Evolutionary conservation across 2,113 vertebrate genomes (phyloP).

Genomic region (Limnothrissa miodon): DNA sequence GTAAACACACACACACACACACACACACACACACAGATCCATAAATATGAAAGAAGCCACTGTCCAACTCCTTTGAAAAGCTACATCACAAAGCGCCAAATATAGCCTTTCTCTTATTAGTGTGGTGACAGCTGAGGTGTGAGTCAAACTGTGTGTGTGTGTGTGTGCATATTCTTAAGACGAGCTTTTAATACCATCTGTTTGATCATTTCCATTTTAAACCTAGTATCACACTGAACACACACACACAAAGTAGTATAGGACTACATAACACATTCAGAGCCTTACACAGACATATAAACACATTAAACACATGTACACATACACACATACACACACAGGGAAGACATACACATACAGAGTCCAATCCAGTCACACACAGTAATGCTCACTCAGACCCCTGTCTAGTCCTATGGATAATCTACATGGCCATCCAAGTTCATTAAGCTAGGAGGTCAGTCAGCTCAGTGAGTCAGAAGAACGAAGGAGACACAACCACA

Average conservation of each 20-base stretch:
- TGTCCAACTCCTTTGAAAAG: slow-evolving; percentile 29
- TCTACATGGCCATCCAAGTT: not conserved
- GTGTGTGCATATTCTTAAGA: not conserved
- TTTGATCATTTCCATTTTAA: not conserved
- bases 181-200: not conserved
- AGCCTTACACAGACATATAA: not conserved
- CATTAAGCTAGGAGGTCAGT: slow-evolving; percentile 7
- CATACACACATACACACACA: not conserved
- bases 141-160: slow-evolving; percentile 17
- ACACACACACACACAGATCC: not conserved
- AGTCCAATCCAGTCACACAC: not conserved
- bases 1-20: not conserved
- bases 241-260: slow-evolving; percentile 5
- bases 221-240: not conserved
- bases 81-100: slow-evolving; percentile 42
- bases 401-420: not conserved
- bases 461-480: not conserved
- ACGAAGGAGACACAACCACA: not conserved
- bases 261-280: not conserved
- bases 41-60: slow-evolving; percentile 19
- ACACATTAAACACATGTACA: not conserved
- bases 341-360: not conserved
- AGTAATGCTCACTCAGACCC: not conserved
- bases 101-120: slow-evolving; percentile 37
- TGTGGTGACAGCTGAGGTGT: slow-evolving; percentile 37